phyloP scores from a whole-genome alignment of 2,113 vertebrate genomes.

The Speoplatyrhinus poulsoni region DNA sequence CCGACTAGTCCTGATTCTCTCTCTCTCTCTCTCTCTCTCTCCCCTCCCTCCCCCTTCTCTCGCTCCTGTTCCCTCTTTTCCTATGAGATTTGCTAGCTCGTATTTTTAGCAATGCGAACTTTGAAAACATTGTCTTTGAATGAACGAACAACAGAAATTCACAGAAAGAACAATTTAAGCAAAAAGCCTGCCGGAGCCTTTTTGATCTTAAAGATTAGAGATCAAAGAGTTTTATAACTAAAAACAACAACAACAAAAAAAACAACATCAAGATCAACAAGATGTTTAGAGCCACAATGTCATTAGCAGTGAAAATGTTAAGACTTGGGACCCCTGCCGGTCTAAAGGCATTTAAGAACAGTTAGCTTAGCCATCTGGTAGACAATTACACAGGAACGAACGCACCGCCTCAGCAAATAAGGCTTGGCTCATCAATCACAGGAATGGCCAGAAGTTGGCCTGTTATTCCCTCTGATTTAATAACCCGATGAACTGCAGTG shows the following conservation, averaged over 20 bases:
- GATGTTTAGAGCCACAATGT: conserved; percentile 66
- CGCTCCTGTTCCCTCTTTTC: conserved; percentile 2
- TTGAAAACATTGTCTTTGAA: conserved; percentile 52
- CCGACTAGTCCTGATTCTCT: conserved; percentile 11
- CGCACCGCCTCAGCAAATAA: conserved; percentile 83
- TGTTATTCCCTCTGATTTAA: conserved; percentile 76
- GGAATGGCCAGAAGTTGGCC: conserved; percentile 76
- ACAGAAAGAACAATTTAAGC: conserved; percentile 42
- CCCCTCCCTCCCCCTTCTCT: conserved; percentile 1
- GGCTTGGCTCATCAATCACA: conserved; percentile 82
- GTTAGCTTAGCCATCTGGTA: conserved; percentile 84
- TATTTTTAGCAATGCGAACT: conserved; percentile 39
- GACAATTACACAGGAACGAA: conserved; percentile 84
- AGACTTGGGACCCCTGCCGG: conserved; percentile 71
- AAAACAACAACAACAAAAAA: conserved; percentile 1
- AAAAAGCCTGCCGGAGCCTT: conserved; percentile 44
- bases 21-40: conserved; percentile 11
- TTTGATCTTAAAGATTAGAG: conserved; percentile 53
- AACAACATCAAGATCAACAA: conserved; percentile 2
- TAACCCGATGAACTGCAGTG: conserved; percentile 73
- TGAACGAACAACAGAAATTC: conserved; percentile 56
- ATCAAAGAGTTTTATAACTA: conserved; percentile 30
- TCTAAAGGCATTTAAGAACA: conserved; percentile 81
- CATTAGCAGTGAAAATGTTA: conserved; percentile 67
- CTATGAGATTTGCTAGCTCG: conserved; percentile 47